Base-by-base conservation (phyloP, 1,140 invertebrate genomes). In the Laupala kohalensis region DNA sequence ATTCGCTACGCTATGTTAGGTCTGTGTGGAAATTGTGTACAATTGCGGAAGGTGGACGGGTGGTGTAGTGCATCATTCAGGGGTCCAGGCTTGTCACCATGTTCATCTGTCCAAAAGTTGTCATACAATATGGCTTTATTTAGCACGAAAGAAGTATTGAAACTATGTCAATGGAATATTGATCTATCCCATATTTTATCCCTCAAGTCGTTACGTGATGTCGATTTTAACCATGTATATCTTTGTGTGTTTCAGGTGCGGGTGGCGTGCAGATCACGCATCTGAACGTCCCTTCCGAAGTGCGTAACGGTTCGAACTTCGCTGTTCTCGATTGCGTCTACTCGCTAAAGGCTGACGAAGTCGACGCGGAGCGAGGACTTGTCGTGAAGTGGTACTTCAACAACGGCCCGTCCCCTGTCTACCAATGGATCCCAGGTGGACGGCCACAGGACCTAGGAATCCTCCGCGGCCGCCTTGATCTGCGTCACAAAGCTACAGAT, bases 381-480 rank as follows among this genome's bases (percentile, higher is more conserved):
- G 90, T 92, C 25, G 86, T 93, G 53, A 92, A 92, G 80, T 93
- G 91, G 91, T 92, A 86, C 79, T 88, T 90, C 77, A 88, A 90
- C 76, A 83, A 87, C 64, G 81, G 84, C 71, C 84, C 86, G 0
- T 75, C 80, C 65, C 84, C 86, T n/a, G 87, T 91, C 9, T 93
- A 92, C 78, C 91, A 93, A 80, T 93, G 91, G 91, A 92, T 92
- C 83, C 81, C 85, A 65, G 78, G 81, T 12, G 75, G 82, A 25
- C 79, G 80, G 69, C 90, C 90, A 3, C 84, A 86, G 75, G 86
- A 85, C 65, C 77, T 84, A 76, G 84, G 74, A 82, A 76, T 87
- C 1, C 80, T 90, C 30, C 85, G 86, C 74, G 89, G 87, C 67
- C 84, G 88, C 76, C 82, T 92, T 27, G 87, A 92, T 78, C 77